phyloP scores from a whole-genome alignment of 2,888 invertebrate species.

The Penaeus monodon region DNA sequence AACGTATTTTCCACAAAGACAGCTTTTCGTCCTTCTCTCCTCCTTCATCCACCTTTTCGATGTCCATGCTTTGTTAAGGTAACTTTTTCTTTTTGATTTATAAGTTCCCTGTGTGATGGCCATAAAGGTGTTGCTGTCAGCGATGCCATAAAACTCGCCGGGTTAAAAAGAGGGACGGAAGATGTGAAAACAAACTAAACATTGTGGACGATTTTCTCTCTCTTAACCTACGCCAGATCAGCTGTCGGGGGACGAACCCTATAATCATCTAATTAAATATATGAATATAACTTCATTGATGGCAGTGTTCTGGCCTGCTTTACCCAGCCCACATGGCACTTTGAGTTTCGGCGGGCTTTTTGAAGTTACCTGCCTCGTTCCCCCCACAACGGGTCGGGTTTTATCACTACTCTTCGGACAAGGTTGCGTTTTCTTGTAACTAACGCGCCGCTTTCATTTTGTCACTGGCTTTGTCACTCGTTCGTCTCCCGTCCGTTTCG shows the following conservation, averaged over 20 bases:
- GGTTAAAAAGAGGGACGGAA: background rate
- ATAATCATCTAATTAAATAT: conserved; percentile 62
- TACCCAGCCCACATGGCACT: conserved; percentile 56
- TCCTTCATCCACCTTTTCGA: background rate
- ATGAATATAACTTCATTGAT: conserved; percentile 64
- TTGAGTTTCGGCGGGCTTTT: conserved; percentile 36
- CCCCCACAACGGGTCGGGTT: background rate
- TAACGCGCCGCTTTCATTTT: background rate
- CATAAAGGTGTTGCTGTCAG: background rate
- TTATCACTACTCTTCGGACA: conserved; percentile 26
- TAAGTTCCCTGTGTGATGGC: no score
- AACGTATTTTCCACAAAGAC: no score
- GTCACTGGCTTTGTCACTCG: background rate
- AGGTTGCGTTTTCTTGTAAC: background rate
- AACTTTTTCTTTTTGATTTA: no score
- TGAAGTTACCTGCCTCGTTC: conserved; percentile 32
- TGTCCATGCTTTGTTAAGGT: background rate
- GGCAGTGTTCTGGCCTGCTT: conserved; percentile 61
- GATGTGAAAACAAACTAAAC: conserved; percentile 43
- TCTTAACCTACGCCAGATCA: conserved; percentile 49
- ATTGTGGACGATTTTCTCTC: conserved; percentile 35
- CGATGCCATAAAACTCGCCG: background rate
- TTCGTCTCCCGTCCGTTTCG: no score
- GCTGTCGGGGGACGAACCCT: conserved; percentile 54
- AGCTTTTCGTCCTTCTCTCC: background rate